Percentiles rank a stretch among this genome's conserved stretches.
Evolutionary conservation across 2,888 invertebrate genomes (phyloP).

Genomic region (Hydrotaea diabolus): DNA sequence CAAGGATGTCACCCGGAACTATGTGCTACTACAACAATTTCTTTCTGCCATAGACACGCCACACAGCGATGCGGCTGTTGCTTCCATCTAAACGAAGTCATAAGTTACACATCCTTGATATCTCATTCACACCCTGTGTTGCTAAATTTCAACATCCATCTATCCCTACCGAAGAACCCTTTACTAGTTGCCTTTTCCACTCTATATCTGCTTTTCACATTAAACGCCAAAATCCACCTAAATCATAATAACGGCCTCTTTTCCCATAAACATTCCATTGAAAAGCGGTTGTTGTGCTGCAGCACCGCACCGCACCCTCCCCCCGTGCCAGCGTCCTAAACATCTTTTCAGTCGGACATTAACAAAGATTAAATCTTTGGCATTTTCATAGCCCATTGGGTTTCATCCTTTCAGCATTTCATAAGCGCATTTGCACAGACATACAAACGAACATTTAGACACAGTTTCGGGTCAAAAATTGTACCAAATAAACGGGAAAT

Average conservation of each 20-base stretch:
- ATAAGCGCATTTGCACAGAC: not conserved
- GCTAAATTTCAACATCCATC: too few relatives aligned
- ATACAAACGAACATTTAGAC: not conserved
- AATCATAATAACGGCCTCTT: slow-evolving; percentile 3
- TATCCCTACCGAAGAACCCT: too few relatives aligned
- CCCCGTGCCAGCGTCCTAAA: too few relatives aligned
- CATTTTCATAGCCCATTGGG: slow-evolving; percentile 13
- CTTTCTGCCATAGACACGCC: too few relatives aligned
- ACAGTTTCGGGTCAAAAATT: not conserved
- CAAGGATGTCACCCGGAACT: too few relatives aligned
- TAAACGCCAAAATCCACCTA: not conserved
- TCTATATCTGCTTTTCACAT: not conserved
- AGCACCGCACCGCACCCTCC: not conserved
- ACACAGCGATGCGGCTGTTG: too few relatives aligned
- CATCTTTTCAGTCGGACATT: not conserved
- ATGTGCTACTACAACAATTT: too few relatives aligned
- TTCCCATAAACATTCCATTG: not conserved
- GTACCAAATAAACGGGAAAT: not conserved
- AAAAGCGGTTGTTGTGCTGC: not conserved
- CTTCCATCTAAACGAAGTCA: too few relatives aligned
- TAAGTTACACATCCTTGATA: too few relatives aligned
- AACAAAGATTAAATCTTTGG: slow-evolving; percentile 27
- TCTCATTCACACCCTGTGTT: too few relatives aligned
- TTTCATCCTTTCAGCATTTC: not conserved
- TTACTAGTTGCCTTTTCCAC: not conserved